Base-by-base conservation (phyloP, 2,888 invertebrate species). In the Unio delphinus region DNA sequence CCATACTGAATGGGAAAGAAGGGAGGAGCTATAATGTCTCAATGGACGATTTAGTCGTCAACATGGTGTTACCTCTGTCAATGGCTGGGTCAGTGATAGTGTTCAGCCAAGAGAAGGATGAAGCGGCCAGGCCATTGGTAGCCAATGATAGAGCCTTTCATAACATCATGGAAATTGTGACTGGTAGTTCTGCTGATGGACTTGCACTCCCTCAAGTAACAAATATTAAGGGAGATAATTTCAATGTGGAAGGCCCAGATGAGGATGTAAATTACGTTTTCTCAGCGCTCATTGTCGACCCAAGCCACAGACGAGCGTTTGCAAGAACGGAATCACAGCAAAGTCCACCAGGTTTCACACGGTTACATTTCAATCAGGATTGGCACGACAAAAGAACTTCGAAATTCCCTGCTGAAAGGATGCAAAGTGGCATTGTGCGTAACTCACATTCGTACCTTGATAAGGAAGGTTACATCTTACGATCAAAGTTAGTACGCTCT, bases 291-390 rank as follows among this genome's bases (percentile, higher is more conserved):
- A 59, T 58, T 45, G 68, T 68, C 6, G 68, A 68, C 20, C 54
- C 54, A 54, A 28, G 58, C 6, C 54, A 64, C 54, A 63, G 28
- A 45, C 34, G 63, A 30, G 63, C 63, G 18, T 63, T 68, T 58
- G 26, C 61, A 28, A 55, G 28, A 8, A 45, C 54, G 26, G 63
- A 68, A 23, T 63, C 63, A 1, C 54, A 63, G 1, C 7, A 26
- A 7, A 68, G 64, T 64, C 55, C 63, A n/a, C 62, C 63, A n/a
- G 59, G 68, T n/a, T 68, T 54, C 34, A 63, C 68, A 28, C 63
- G 55, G 55, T 59, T 68, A 58, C 20, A 20, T 3, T 63, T 68
- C n/a, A 68, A 68, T 55, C 34, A 18, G 20, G 55, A 59, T 58
- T 68, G 68, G 68, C 30, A 59, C 7, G 15, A 45, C 8, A 11